Base-by-base conservation (phyloP, 2,113 vertebrate species). In the Boleophthalmus pectinirostris region DNA sequence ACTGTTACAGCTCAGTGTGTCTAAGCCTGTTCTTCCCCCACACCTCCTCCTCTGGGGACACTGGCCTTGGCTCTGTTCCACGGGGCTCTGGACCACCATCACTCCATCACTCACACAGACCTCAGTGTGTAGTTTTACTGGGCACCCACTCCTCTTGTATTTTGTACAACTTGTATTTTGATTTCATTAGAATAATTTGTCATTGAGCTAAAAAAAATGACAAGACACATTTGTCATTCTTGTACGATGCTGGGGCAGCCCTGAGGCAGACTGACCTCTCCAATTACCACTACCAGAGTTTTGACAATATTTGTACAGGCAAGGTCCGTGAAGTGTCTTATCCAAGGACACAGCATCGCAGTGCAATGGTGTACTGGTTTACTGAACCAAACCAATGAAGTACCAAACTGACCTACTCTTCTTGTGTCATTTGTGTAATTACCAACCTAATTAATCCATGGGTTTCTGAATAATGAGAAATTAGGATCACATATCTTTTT, bases 1-100 rank as follows among this genome's bases (percentile, higher is more conserved):
- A 51, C 70, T 47, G 61, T 72, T 43, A 65, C 64, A 47, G 64
- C 81, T 75, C 70, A 58, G 72, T 65, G 81, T 60, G 33, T 81
- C 75, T 77, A 78, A 81, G 75, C 80, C 56, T 68, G 61, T 38
- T 70, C 77, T 76, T 29, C 57, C 82, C 69, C 69, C 72, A 5
- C 51, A 60, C 35, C 68, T 47, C 61, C 29, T 63, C 74, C 72
- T 29, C 9, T 24, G 1, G 14, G 69, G 35, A 11, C 74, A 3
- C 16, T 15, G 69, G 51, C 35, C 11, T 58, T 66, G 66, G 72
- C 67, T 54, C 61, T 29, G 15, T 57, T 67, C 72, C 47, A 23
- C 66, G 29, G 56, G 72, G 74, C 53, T 0, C 68, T 1, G 68
- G 80, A 65, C 82, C 66, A 63, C 33, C 73, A 25, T 15, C 11